Evolutionary conservation across 2,888 invertebrate genomes (phyloP).

Genomic region (Lissonota sp.): DNA sequence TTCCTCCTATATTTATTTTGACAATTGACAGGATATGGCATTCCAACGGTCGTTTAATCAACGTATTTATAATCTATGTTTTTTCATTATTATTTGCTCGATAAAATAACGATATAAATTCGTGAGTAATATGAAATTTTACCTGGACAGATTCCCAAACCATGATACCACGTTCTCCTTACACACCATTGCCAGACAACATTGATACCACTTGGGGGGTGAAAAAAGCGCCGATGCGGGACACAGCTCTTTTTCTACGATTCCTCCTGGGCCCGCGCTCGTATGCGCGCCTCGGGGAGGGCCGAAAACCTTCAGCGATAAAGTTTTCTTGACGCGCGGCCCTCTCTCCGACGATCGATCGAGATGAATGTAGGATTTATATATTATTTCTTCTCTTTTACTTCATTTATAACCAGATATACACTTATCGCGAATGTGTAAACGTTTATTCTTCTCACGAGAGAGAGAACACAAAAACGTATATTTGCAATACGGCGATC

Average conservation of each 20-base stretch:
- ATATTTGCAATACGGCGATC: constrained; percentile 30
- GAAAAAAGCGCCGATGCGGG: constrained; percentile 80
- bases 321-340: neutral
- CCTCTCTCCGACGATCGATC: constrained; percentile 3
- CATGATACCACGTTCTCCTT: constrained; percentile 99
- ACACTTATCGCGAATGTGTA: neutral
- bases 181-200: constrained; percentile 95
- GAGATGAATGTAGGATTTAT: too few relatives aligned
- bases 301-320: neutral
- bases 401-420: too few relatives aligned
- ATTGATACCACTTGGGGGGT: constrained; percentile 84
- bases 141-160: constrained; percentile 92
- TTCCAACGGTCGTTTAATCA: too few relatives aligned
- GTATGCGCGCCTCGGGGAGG: constrained; percentile 38
- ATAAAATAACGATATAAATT: too few relatives aligned
- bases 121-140: constrained; percentile 49
- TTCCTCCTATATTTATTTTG: constrained; percentile 22
- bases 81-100: neutral
- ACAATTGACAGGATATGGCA: constrained; percentile 12
- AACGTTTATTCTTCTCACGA: neutral
- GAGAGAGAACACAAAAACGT: constrained; percentile 27
- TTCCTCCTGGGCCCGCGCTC: neutral
- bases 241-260: constrained; percentile 72
- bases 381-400: too few relatives aligned
- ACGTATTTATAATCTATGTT: neutral